Conservation (phyloP, 2,113 vertebrate genomes). For the Aptenodytes patagonicus region DNA sequence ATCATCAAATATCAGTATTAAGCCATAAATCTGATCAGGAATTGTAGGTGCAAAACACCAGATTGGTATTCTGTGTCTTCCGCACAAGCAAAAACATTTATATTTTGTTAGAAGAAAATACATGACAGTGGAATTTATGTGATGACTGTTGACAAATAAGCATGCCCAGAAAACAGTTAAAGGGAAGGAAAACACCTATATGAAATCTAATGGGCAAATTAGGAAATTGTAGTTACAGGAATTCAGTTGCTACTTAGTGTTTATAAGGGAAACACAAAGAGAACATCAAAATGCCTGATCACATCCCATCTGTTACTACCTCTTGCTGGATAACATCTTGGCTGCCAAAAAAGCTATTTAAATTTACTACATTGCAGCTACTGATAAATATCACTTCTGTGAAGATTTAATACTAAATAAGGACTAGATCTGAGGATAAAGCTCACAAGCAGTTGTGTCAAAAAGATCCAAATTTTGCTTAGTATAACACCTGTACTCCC, state of each 20-base stretch:
- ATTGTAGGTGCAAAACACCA: constrained; percentile 1
- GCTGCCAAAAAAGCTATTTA: constrained; percentile 61
- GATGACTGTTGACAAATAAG: not conserved
- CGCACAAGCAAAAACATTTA: not conserved
- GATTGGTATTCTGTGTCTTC: constrained; percentile 34
- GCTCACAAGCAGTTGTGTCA: constrained; percentile 24
- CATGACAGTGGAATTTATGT: constrained; percentile 30
- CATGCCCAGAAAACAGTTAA: constrained; percentile 2
- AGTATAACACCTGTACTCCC: not conserved
- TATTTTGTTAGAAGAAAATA: constrained; percentile 49
- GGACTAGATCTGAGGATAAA: constrained; percentile 48
- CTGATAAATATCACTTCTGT: constrained; percentile 41
- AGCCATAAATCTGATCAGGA: constrained; percentile 22
- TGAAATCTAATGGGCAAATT: constrained; percentile 59
- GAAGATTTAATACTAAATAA: constrained; percentile 57
- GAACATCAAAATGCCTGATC: constrained; percentile 55
- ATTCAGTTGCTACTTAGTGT: constrained; percentile 48
- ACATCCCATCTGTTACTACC: constrained; percentile 50
- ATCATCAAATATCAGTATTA: constrained; percentile 33
- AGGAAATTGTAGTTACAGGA: constrained; percentile 28
- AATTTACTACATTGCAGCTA: constrained; percentile 56
- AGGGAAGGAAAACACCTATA: constrained; percentile 31
- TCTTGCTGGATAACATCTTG: constrained; percentile 46
- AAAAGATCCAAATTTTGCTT: constrained; percentile 10
- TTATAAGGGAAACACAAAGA: constrained; percentile 47